Evolutionary conservation across 2,797 vertebrate genomes (phyloP).

Genomic region (Linurgus olivaceus): DNA sequence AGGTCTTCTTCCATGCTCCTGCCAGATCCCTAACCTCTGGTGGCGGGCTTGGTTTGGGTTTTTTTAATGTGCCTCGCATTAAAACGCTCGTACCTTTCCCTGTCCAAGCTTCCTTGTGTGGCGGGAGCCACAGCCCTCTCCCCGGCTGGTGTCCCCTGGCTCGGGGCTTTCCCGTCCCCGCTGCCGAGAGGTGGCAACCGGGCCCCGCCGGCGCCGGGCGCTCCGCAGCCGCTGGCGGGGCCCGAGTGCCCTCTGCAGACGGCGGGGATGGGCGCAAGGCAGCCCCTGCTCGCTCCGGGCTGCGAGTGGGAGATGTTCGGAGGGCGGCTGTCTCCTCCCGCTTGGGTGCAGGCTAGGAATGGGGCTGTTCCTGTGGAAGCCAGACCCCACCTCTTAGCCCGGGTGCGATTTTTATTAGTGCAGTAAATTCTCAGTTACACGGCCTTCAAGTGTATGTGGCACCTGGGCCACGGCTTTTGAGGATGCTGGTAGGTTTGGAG

Average conservation of each 20-base stretch:
- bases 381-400: neutral
- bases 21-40: neutral
- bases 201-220: neutral
- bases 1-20: neutral
- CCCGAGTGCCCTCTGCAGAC: constrained; percentile 62
- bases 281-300: fast-evolving
- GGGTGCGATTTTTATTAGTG: neutral
- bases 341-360: neutral
- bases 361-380: neutral
- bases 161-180: neutral
- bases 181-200: neutral
- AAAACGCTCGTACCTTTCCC: neutral
- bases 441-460: neutral
- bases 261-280: neutral
- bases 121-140: neutral
- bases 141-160: neutral
- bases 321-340: fast-evolving
- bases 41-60: fast-evolving
- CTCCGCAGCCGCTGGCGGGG: neutral
- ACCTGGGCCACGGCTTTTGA: neutral
- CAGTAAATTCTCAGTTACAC: neutral
- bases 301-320: too few relatives aligned
- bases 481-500: neutral
- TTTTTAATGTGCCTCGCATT: neutral
- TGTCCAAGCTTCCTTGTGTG: neutral